Base-by-base conservation (phyloP, 1,140 invertebrate genomes). In the Brachystomella parvula region DNA sequence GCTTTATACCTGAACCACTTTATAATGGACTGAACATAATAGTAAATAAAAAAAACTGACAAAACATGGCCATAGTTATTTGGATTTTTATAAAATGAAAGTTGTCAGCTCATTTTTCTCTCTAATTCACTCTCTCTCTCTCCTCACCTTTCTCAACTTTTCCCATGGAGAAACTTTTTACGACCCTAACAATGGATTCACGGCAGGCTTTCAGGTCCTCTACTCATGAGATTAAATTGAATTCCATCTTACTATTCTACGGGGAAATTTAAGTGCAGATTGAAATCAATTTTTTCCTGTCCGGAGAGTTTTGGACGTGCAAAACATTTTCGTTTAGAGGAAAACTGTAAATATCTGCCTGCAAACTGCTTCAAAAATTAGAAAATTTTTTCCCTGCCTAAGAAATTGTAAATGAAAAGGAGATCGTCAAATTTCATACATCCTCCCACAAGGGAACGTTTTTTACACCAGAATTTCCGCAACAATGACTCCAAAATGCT, bases 391-490 rank as follows among this genome's bases (percentile, higher is more conserved):
- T 44, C 39, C 39, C 9, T 44, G 39, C 9, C n/a, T n/a, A 12
- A 9, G n/a, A 44, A 44, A 9, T 44, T 44, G 39, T 9, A 44
- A 44, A 44, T 9, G 39, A 17, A 15, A 53, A 53, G 21, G 49
- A 53, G 24, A 53, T 53, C n/a, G n/a, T n/a, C n/a, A 53, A 53
- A 53, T 53, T 53, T 9, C n/a, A n/a, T n/a, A n/a, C n/a, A n/a
- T n/a, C n/a, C n/a, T n/a, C n/a, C n/a, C n/a, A n/a, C n/a, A n/a
- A n/a, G n/a, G n/a, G n/a, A n/a, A n/a, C n/a, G n/a, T n/a, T n/a
- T n/a, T n/a, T n/a, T n/a, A n/a, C n/a, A n/a, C n/a, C n/a, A n/a
- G n/a, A n/a, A n/a, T n/a, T n/a, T n/a, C n/a, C n/a, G n/a, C n/a
- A n/a, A n/a, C n/a, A n/a, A n/a, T n/a, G n/a, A n/a, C n/a, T n/a